Evolutionary conservation across 37 sponge, comb jelly and placozoan genomes (phyloP).

Genomic region (Tethya wilhelma): DNA sequence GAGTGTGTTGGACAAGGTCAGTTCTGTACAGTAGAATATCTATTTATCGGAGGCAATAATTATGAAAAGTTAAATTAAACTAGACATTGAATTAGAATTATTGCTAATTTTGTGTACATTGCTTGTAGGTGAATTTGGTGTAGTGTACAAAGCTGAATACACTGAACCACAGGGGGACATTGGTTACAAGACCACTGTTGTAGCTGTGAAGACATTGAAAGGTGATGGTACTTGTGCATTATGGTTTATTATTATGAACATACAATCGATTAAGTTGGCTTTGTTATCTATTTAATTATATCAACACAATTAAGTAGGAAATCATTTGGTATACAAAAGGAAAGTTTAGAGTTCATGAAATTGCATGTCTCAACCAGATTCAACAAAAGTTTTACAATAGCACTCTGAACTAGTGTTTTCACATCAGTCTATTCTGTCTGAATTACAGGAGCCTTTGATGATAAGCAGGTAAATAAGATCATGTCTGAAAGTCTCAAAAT

Average conservation of each 20-base stretch:
- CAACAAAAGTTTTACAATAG: too few relatives aligned
- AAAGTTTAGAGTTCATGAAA: too few relatives aligned
- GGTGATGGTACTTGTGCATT: background rate
- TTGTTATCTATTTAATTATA: background rate
- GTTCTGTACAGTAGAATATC: too few relatives aligned
- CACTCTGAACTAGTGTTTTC: too few relatives aligned
- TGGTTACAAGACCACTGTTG: constrained; percentile 6
- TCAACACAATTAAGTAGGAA: too few relatives aligned
- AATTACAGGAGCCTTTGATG: constrained; percentile 11
- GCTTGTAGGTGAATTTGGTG: constrained; percentile 51
- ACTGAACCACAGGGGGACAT: background rate
- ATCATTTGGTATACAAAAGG: too few relatives aligned
- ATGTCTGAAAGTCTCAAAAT: constrained; percentile 38
- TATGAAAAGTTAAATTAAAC: too few relatives aligned
- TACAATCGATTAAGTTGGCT: background rate
- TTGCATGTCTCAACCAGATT: too few relatives aligned
- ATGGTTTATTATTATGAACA: background rate
- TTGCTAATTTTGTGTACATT: too few relatives aligned
- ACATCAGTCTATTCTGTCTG: too few relatives aligned
- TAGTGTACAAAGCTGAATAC: constrained; percentile 35
- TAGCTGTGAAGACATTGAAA: constrained; percentile 44
- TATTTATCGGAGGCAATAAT: too few relatives aligned
- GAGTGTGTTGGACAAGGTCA: constrained; percentile 36
- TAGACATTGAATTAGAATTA: too few relatives aligned
- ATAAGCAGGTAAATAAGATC: constrained; percentile 2